Conservation (phyloP, 2,113 vertebrate genomes). For the Clarias batrachus region DNA sequence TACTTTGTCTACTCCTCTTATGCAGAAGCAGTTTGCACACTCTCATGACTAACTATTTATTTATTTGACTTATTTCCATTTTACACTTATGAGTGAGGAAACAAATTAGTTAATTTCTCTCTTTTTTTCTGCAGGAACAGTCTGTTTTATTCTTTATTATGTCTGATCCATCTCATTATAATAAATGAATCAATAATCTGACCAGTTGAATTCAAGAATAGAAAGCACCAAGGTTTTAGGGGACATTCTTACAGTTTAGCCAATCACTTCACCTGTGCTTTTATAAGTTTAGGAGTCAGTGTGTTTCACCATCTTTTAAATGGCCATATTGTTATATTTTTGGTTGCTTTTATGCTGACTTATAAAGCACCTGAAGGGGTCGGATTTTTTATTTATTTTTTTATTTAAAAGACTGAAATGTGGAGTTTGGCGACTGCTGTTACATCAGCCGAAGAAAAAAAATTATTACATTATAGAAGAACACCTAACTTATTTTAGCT, state of each 20-base stretch:
- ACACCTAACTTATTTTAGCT: neutral
- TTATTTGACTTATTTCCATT: neutral
- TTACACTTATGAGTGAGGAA: neutral
- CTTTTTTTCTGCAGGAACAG: neutral
- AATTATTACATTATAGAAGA: conserved; percentile 1
- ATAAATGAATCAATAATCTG: neutral
- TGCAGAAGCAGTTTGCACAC: neutral
- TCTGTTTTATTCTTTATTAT: neutral
- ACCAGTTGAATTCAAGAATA: neutral
- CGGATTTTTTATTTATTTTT: neutral
- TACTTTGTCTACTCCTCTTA: neutral
- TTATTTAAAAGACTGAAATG: conserved; percentile 4
- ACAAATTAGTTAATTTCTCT: neutral
- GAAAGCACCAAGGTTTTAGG: neutral
- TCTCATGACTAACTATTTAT: neutral
- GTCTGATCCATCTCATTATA: neutral
- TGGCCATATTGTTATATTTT: neutral
- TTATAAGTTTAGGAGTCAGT: neutral
- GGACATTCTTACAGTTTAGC: neutral
- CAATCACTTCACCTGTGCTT: neutral
- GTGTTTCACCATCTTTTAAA: neutral
- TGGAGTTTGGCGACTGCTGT: neutral
- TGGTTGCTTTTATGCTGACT: conserved; percentile 1
- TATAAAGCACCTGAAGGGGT: neutral
- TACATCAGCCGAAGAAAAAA: conserved; percentile 19